A percentile compares a stretch with the other conserved stretches of the same genome.
Evolutionary conservation across 2,888 invertebrate species (phyloP).

Genomic region (Andricus quercusramuli): DNA sequence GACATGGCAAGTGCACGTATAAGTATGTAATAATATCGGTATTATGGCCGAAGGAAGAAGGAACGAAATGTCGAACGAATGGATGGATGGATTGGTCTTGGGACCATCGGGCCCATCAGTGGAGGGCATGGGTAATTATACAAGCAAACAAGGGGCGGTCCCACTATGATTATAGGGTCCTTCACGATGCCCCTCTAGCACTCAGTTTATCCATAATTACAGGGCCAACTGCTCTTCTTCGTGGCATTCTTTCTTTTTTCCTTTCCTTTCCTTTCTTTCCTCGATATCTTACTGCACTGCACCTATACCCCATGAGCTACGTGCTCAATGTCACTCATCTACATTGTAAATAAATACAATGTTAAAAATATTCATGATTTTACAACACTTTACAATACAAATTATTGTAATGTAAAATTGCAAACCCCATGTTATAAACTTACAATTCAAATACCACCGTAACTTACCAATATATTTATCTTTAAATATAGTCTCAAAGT

Average conservation of each 20-base stretch:
- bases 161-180: constrained; percentile 73
- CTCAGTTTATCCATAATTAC: constrained; percentile 72
- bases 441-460: no score
- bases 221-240: constrained; percentile 70
- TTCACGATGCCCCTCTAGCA: constrained; percentile 59
- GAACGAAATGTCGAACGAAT: constrained; percentile 59
- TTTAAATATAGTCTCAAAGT: no score
- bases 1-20: constrained; percentile 45
- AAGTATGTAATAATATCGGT: constrained; percentile 70
- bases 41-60: constrained; percentile 66
- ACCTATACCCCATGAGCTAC: neutral
- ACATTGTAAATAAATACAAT: neutral
- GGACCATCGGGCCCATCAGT: constrained; percentile 65
- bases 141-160: constrained; percentile 76
- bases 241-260: constrained; percentile 56
- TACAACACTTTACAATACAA: no score
- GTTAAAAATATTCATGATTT: no score
- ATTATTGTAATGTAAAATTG: no score
- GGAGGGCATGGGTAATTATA: constrained; percentile 74
- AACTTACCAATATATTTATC: no score
- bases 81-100: constrained; percentile 66
- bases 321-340: neutral
- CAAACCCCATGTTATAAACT: no score
- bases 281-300: constrained; percentile 25
- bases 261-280: constrained; percentile 46